Evolutionary conservation across 2,888 invertebrate species (phyloP), one percentile per base, ranked within the genome.

Genomic region (Macaria liturata): DNA sequence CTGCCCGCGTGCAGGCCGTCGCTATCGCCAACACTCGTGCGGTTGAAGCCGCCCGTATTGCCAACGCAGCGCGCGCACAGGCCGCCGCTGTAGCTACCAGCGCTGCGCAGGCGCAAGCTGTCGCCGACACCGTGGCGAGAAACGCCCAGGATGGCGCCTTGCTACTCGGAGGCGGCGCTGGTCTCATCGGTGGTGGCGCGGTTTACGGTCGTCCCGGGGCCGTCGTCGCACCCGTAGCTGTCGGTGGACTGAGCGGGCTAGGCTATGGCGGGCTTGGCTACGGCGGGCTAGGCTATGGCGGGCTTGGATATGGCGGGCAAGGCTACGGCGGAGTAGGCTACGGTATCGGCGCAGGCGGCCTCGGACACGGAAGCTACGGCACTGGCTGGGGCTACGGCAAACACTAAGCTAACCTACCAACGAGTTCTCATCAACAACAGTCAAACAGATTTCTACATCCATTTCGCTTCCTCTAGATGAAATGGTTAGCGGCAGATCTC

Each of bases 401-500:
- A 3, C 49, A 65, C 53, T 42, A 42, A 42, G 8, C 42, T 37
- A 47, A 62, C 65, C 69, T 69, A 71, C 66, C 72, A 64, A 71
- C 64, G 63, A 70, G 61, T 65, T 67, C 69, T 67, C 67, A 69
- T 71, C 70, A 67, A 70, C 72, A 70, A 42, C 74, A 70, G 68
- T 74, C 71, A 75, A 78, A 75, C 70, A 75, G 75, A 82, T 76
- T 81, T 86, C 84, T 87, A 83, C 80, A 84, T 74, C 86, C 86
- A 83, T 89, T 88, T 89, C 84, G 64, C 66, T 69, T 72, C 66
- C 65, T 74, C 76, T 68, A 56, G 72, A 72, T 69, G 86, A 88
- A 88, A 88, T 86, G 86, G 87, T 81, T 80, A 80, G 81, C 84
- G 82, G 87, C 86, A 85, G 80, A 85, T 82, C 76, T 80, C 78